phyloP scores from a whole-genome alignment of 2,113 vertebrate genomes.

The Calidris pygmaea region DNA sequence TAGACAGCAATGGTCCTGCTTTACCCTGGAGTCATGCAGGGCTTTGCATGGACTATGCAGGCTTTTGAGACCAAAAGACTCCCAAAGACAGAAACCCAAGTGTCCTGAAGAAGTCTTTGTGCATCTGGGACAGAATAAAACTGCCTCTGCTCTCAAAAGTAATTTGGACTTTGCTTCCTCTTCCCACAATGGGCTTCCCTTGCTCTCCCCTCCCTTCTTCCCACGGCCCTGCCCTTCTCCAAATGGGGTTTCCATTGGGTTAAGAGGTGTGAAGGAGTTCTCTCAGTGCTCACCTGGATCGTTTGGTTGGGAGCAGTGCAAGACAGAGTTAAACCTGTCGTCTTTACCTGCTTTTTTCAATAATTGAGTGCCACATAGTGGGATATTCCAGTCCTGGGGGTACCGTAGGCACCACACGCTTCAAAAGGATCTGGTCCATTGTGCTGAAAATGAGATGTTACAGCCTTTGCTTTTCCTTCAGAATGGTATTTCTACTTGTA shows the following conservation, averaged over 20 bases:
- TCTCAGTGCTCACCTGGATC: neutral
- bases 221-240: neutral
- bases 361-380: neutral
- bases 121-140: neutral
- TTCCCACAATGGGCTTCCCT: neutral
- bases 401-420: neutral
- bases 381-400: neutral
- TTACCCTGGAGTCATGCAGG: rapidly evolving
- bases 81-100: neutral
- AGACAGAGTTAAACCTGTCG: neutral
- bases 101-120: neutral
- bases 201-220: neutral
- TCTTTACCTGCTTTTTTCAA: neutral
- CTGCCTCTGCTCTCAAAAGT: neutral
- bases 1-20: neutral
- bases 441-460: neutral
- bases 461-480: neutral
- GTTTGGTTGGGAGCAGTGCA: neutral
- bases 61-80: neutral
- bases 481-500: neutral
- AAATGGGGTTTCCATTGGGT: neutral
- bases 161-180: neutral
- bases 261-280: neutral
- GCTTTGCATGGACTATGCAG: neutral
- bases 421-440: neutral